Evolutionary conservation across 2,113 vertebrate species (phyloP).

Genomic region (Nanger granti): DNA sequence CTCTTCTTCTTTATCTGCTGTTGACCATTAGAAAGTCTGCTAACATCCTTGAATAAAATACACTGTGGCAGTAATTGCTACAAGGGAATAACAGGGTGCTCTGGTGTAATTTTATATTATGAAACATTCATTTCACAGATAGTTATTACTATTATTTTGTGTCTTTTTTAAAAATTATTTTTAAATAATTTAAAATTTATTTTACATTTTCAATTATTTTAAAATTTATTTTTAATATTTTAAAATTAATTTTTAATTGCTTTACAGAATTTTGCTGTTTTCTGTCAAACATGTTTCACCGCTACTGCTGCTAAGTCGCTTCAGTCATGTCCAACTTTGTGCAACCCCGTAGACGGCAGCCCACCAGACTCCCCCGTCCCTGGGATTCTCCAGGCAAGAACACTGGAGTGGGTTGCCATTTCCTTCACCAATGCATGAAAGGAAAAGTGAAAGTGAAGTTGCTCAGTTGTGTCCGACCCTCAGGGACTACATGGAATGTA

Average conservation of each 20-base stretch:
- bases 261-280: background rate
- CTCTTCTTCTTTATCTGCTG: too few relatives aligned
- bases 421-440: too few relatives aligned
- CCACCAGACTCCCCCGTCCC: rapidly evolving
- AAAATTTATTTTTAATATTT: background rate
- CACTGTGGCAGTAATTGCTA: background rate
- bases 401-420: too few relatives aligned
- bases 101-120: background rate
- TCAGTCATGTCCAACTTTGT: rapidly evolving
- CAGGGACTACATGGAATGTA: too few relatives aligned
- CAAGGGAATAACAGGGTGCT: too few relatives aligned
- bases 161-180: background rate
- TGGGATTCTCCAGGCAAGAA: too few relatives aligned
- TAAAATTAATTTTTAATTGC: background rate
- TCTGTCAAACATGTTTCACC: background rate
- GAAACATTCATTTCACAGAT: background rate
- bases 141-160: background rate
- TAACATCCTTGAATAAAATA: too few relatives aligned
- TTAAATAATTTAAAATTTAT: background rate
- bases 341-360: too few relatives aligned
- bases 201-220: background rate
- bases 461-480: too few relatives aligned
- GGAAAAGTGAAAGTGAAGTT: too few relatives aligned
- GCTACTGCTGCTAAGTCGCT: too few relatives aligned
- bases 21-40: too few relatives aligned